Evolutionary conservation across 2,113 vertebrate genomes (phyloP).

Genomic region (Cyphomyrus plagiostoma): DNA sequence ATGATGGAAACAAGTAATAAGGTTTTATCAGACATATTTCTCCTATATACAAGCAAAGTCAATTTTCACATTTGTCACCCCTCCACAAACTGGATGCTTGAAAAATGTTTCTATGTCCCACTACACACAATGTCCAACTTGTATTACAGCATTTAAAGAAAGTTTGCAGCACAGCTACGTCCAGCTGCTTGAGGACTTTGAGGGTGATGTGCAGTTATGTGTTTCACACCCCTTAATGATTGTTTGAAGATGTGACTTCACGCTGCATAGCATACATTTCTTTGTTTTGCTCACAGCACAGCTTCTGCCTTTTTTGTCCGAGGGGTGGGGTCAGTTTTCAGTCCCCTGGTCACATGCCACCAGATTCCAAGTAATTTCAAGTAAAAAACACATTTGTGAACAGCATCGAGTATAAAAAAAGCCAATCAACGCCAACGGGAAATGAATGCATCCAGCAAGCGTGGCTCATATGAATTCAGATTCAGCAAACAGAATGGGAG

Average conservation of each 20-base stretch:
- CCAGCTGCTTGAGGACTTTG: too few relatives aligned
- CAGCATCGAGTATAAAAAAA: background rate
- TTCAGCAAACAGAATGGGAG: background rate
- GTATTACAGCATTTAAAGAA: too few relatives aligned
- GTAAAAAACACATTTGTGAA: background rate
- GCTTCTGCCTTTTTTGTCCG: background rate
- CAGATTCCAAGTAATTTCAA: background rate
- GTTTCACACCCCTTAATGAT: too few relatives aligned
- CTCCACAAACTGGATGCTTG: background rate
- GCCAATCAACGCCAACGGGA: background rate
- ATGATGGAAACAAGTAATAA: background rate
- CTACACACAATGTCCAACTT: background rate
- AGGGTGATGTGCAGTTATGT: too few relatives aligned
- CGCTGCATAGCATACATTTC: background rate
- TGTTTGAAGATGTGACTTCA: background rate
- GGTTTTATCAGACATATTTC: background rate
- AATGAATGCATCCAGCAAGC: background rate
- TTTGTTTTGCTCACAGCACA: constrained; percentile 1
- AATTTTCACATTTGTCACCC: too few relatives aligned
- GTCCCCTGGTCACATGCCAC: background rate
- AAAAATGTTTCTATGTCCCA: background rate
- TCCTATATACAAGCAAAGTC: background rate
- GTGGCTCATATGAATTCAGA: background rate
- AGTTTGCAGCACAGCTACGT: too few relatives aligned
- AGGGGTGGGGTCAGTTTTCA: background rate